A percentile compares a stretch with the other conserved stretches of the same genome.
phyloP scores from a whole-genome alignment of 2,113 vertebrate genomes.

The Monarcha castaneiventris region DNA sequence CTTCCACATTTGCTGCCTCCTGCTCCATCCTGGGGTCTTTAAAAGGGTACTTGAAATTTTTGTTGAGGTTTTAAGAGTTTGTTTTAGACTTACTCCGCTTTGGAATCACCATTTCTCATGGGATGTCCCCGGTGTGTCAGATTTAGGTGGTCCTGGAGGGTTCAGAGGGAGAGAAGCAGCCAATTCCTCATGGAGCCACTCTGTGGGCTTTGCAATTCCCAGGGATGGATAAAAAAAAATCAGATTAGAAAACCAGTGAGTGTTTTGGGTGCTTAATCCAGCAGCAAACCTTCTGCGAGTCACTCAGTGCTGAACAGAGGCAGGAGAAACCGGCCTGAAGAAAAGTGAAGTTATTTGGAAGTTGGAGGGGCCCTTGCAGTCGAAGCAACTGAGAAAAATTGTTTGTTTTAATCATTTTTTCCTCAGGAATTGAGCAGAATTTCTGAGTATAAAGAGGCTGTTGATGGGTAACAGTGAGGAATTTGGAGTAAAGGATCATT shows the following conservation, averaged over 20 bases:
- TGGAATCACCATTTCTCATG: accelerated
- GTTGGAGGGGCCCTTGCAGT: background rate
- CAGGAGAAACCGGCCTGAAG: background rate
- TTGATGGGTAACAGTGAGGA: background rate
- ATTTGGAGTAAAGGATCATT: background rate
- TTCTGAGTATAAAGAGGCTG: background rate
- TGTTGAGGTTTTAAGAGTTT: background rate
- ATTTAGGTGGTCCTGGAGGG: background rate
- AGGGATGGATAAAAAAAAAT: background rate
- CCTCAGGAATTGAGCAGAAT: background rate
- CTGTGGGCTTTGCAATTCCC: background rate
- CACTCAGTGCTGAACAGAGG: background rate
- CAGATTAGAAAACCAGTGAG: background rate
- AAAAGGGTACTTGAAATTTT: background rate
- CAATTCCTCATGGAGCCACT: background rate
- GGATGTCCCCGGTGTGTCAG: background rate
- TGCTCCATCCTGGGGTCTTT: background rate
- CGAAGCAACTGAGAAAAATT: background rate
- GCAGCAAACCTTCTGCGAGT: background rate
- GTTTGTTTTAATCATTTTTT: background rate
- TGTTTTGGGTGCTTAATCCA: background rate
- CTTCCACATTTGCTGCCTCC: slow-evolving; percentile 1
- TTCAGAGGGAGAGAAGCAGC: background rate
- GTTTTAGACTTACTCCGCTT: background rate
- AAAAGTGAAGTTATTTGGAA: background rate